Evolutionary conservation across 2,888 invertebrate species (phyloP).

Genomic region (Sesia apiformis): DNA sequence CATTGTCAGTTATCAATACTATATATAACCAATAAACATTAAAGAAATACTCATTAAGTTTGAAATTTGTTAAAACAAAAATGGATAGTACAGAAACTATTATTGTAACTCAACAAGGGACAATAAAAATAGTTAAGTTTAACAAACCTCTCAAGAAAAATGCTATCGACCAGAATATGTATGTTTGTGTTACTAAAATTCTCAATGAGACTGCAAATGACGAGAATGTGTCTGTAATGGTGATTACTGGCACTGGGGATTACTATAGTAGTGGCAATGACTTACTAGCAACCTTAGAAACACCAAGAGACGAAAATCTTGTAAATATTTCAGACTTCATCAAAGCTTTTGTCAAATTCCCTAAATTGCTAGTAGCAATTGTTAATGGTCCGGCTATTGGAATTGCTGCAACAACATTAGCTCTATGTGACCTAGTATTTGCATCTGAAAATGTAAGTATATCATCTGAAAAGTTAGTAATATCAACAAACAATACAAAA

Average conservation of each 20-base stretch:
- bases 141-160: conserved; percentile 88
- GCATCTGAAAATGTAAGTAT: conserved; percentile 83
- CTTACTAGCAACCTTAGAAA: conserved; percentile 29
- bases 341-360: conserved; percentile 86
- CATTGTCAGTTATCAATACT: no score
- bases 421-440: conserved; percentile 91
- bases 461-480: no score
- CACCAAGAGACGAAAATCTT: conserved; percentile 23
- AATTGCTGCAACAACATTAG: conserved; percentile 88
- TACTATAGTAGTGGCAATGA: conserved; percentile 93
- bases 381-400: conserved; percentile 97
- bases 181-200: conserved; percentile 75
- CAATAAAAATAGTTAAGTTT: conserved; percentile 73
- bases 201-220: conserved; percentile 81
- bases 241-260: conserved; percentile 86
- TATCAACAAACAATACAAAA: no score
- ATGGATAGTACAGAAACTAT: conserved; percentile 30
- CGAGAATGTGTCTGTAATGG: conserved; percentile 78
- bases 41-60: no score
- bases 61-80: no score
- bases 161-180: conserved; percentile 82
- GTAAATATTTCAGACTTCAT: conserved; percentile 74
- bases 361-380: conserved; percentile 89
- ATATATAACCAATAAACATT: no score
- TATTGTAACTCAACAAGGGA: conserved; percentile 31